Base-by-base conservation (phyloP, 2,888 invertebrate species). In the Drosophila incognita region DNA sequence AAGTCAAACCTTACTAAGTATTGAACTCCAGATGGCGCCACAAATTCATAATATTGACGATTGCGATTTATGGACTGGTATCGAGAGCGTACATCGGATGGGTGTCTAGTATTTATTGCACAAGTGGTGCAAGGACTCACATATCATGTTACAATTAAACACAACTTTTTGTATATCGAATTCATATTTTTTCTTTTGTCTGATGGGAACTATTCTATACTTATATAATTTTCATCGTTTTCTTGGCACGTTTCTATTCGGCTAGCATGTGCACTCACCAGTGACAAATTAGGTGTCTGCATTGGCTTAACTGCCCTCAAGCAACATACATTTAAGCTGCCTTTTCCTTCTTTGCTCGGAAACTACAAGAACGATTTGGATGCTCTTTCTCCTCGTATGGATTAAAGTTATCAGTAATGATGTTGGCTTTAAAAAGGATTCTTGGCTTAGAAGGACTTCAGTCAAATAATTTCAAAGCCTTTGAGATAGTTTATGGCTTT, bases 1-100 rank as follows among this genome's bases (percentile, higher is more conserved):
- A 36, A 6, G 0, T 11, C 13, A 11, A 21, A 24, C 0, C 1
- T 15, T 6, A 1, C 1, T 15, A 0, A 5, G 27, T 18, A 18
- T 0, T 29, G 11, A 56, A 27, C 4, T 38, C 8, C 13, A 66
- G 42, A 15, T 31, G 66, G 42, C 66, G 66, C 35, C 13, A 52
- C 4, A 2, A 10, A 7, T 15, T 8, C 11, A 42, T 2, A 42
- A 21, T 1, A 11, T 5, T 2, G 1, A 1, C 11, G 4, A 40
- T n/a, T 40, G n/a, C 40, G 40, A 40, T 4, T 40, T 10, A n/a
- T 40, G 1, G 10, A 40, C n/a, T 40, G 4, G n/a, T 10, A 40
- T 4, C 10, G n/a, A n/a, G 10, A 8, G 38, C 21, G 13, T 42
- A 42, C 11, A 42, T 21, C 13, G 21, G 21, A 13, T 21, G 6